Evolutionary conservation across 2,888 invertebrate genomes (phyloP).

Genomic region (Podabrus alpinus): DNA sequence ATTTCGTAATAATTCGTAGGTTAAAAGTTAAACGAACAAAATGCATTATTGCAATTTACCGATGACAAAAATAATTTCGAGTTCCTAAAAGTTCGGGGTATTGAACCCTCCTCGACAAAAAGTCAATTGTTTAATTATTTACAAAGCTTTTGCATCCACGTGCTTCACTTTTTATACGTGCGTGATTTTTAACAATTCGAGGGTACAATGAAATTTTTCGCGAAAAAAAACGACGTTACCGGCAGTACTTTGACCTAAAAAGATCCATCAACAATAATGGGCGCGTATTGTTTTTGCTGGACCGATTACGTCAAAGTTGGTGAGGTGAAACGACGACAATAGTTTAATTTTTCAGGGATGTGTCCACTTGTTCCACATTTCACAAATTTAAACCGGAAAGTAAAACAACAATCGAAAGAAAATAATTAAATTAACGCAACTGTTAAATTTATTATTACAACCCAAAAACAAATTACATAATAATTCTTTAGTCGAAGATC

Average conservation of each 20-base stretch:
- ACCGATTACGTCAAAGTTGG: constrained; percentile 6
- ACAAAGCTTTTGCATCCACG: constrained; percentile 39
- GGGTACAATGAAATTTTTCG: neutral
- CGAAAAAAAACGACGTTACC: constrained; percentile 3
- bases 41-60: neutral
- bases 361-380: neutral
- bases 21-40: constrained; percentile 36
- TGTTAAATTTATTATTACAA: neutral
- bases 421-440: neutral
- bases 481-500: neutral
- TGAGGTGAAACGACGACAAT: constrained; percentile 14
- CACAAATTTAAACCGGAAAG: neutral
- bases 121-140: constrained; percentile 45
- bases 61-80: neutral
- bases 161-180: constrained; percentile 1
- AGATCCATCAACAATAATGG: constrained; percentile 9
- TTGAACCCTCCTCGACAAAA: constrained; percentile 43
- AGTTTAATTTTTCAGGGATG: neutral
- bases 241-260: constrained; percentile 20
- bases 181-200: neutral
- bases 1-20: constrained; percentile 35
- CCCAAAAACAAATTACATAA: neutral
- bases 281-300: neutral
- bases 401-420: neutral
- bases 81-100: constrained; percentile 33